Percentiles rank a stretch among this genome's conserved stretches.
phyloP scores from a whole-genome alignment of 2,113 vertebrate genomes.

The Ondatra zibethicus region DNA sequence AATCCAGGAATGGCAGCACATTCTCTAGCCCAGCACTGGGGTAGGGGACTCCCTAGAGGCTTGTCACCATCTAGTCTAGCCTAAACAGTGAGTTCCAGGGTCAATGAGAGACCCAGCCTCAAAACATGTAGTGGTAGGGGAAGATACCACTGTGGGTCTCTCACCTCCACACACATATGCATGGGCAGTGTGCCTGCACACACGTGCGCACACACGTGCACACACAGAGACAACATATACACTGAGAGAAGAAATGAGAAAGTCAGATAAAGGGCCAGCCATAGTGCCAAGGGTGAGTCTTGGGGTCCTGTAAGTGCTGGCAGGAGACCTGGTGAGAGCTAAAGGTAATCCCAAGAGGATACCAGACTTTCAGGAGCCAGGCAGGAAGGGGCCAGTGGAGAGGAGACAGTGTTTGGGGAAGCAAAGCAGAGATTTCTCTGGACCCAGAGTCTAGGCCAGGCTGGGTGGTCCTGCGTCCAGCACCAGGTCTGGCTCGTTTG shows the following conservation, averaged over 20 bases:
- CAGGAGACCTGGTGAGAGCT: background rate
- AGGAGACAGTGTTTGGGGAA: background rate
- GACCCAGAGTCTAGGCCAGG: background rate
- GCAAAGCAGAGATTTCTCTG: background rate
- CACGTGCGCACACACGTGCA: background rate
- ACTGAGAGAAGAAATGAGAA: background rate
- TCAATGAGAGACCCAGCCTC: background rate
- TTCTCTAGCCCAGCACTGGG: background rate
- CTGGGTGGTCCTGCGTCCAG: too few species aligned
- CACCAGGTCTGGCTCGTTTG: background rate
- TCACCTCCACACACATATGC: background rate
- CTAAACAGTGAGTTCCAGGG: background rate
- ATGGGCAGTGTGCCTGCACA: background rate
- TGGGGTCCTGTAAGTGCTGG: background rate
- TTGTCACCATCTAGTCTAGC: background rate
- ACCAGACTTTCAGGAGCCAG: background rate
- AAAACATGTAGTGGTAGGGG: background rate
- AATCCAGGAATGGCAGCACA: background rate
- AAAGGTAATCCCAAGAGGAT: background rate
- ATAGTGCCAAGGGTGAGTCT: background rate
- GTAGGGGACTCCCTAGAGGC: too few species aligned
- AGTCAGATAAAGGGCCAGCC: background rate
- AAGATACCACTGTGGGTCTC: background rate
- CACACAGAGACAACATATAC: background rate
- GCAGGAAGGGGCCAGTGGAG: background rate